phyloP scores from a whole-genome alignment of 2,888 invertebrate genomes.

The Dastarcus helophoroides region DNA sequence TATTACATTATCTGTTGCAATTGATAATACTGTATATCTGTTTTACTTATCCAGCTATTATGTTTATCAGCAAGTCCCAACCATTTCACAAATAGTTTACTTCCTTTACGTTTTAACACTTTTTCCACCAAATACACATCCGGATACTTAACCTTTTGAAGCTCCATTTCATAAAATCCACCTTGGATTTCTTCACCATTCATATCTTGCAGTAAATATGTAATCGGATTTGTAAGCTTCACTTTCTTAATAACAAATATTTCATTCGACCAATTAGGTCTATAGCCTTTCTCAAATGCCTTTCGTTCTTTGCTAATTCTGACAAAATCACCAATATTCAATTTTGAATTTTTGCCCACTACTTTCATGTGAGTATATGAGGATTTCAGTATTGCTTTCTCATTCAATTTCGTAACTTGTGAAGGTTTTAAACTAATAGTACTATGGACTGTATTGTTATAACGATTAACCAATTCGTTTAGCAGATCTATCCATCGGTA shows the following conservation, averaged over 20 bases:
- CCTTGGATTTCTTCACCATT: conserved; percentile 16
- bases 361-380: conserved; percentile 10
- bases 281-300: conserved; percentile 28
- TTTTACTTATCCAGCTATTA: no score
- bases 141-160: conserved; percentile 23
- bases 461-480: conserved; percentile 9
- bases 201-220: conserved; percentile 23
- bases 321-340: conserved; percentile 22
- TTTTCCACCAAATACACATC: conserved; percentile 27
- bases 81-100: conserved; percentile 23
- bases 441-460: conserved; percentile 10
- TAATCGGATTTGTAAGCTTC: conserved; percentile 22
- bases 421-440: conserved; percentile 8
- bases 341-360: conserved; percentile 13
- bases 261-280: conserved; percentile 27
- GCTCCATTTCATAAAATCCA: conserved; percentile 22
- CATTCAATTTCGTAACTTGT: conserved; percentile 7
- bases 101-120: conserved; percentile 18
- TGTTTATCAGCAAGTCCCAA: no score
- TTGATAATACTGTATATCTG: no score
- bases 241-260: conserved; percentile 25
- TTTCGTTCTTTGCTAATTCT: conserved; percentile 23
- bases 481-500: conserved; percentile 15
- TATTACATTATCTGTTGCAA: no score
- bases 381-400: conserved; percentile 7